Conservation (phyloP, 2,888 invertebrate genomes). For the Acanthococcus lagerstroemiae region DNA sequence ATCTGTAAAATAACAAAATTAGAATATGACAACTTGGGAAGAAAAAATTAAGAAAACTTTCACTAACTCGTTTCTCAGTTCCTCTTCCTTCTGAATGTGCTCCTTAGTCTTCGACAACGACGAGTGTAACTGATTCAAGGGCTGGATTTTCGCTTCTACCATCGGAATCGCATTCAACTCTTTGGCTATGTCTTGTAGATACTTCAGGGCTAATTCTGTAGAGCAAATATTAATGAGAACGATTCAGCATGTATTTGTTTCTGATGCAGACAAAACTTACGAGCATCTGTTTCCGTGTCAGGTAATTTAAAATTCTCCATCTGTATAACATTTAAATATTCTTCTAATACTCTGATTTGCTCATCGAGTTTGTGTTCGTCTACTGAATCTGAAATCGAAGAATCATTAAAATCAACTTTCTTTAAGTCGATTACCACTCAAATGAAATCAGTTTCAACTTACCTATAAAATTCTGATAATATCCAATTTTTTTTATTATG, state of each 20-base stretch:
- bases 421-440: neutral
- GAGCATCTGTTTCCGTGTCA: constrained; percentile 40
- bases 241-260: neutral
- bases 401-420: neutral
- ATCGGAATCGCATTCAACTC: neutral
- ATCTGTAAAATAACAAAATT: neutral
- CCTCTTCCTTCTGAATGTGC: neutral
- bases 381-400: neutral
- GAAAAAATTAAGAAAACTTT: neutral
- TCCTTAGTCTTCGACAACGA: neutral
- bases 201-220: neutral
- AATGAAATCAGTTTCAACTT: neutral
- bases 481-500: neutral
- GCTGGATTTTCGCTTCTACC: neutral
- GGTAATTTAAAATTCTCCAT: constrained; percentile 2
- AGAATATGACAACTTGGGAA: neutral
- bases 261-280: neutral
- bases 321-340: neutral
- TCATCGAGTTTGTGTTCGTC: neutral
- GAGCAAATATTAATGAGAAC: neutral
- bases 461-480: neutral
- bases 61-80: neutral
- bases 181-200: neutral
- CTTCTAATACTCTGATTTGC: neutral
- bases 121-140: neutral